Evolutionary conservation across 1,140 invertebrate species (phyloP).

Genomic region (Papilio polytes): DNA sequence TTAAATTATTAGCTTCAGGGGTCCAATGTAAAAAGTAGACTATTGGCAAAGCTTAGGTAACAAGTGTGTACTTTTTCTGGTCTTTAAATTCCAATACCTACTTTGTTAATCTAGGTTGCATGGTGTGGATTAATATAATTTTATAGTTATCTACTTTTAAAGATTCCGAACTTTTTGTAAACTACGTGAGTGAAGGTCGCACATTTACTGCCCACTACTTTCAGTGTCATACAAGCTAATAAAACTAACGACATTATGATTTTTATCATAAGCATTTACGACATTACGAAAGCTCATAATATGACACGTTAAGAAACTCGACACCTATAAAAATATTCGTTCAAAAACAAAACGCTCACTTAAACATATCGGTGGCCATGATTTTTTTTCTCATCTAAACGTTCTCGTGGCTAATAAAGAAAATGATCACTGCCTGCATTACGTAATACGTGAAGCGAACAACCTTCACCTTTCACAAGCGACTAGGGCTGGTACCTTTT

Average conservation of each 20-base stretch:
- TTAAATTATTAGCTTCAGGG: conserved; percentile 37
- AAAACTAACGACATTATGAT: background rate
- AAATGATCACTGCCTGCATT: conserved; percentile 50
- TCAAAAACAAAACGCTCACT: conserved; percentile 32
- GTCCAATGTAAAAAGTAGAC: conserved; percentile 16
- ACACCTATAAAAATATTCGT: conserved; percentile 23
- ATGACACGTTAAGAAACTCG: conserved; percentile 18
- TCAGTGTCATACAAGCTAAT: background rate
- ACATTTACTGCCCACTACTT: background rate
- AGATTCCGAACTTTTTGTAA: background rate
- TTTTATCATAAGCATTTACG: conserved; percentile 16
- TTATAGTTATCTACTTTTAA: background rate
- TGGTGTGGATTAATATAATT: background rate
- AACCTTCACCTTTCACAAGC: conserved; percentile 58
- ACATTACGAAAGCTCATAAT: conserved; percentile 14
- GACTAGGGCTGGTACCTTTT: conserved; percentile 19
- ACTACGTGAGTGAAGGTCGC: background rate
- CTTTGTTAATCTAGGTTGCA: too few species aligned
- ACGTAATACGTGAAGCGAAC: conserved; percentile 49
- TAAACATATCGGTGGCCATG: conserved; percentile 30
- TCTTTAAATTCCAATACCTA: background rate
- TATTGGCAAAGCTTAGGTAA: background rate
- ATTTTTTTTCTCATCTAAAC: conserved; percentile 30
- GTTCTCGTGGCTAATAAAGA: conserved; percentile 47
- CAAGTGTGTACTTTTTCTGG: background rate